These are phyloP conservation scores for Mongoloraphidia duomilia DNA, from an alignment of 2,888 invertebrate species.

Conservation along the genomic window DNA sequence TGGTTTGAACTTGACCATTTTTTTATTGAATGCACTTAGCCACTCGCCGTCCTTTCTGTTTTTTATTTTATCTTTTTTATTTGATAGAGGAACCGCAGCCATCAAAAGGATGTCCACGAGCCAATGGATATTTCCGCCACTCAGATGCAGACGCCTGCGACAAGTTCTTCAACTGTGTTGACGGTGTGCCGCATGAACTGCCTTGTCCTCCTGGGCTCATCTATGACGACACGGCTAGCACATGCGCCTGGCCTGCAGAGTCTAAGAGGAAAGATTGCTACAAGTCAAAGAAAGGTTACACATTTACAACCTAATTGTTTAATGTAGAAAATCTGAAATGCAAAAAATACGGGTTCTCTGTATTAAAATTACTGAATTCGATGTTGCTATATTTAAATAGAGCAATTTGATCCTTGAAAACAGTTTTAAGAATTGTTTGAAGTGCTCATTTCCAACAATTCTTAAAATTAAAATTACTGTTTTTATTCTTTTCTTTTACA, in stretches of 20 bases:
- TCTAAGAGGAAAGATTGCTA: constrained; percentile 39
- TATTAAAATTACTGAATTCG: background rate
- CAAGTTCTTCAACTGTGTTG: constrained; percentile 65
- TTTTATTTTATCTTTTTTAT: too few species aligned
- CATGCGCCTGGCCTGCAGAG: constrained; percentile 60
- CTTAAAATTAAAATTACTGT: too few species aligned
- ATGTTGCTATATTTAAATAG: too few species aligned
- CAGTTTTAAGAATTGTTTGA: too few species aligned
- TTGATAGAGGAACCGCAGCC: constrained; percentile 56
- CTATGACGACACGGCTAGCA: constrained; percentile 57
- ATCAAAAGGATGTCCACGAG: constrained; percentile 56
- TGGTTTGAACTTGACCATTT: too few species aligned
- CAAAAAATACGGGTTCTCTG: too few species aligned
- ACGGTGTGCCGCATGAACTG: constrained; percentile 49
- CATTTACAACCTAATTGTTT: constrained; percentile 25
- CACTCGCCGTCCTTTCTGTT: too few species aligned
- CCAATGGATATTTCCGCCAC: constrained; percentile 65
- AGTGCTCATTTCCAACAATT: too few species aligned
- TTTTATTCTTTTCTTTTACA: too few species aligned
- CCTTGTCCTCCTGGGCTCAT: constrained; percentile 61
- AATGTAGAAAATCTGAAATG: too few species aligned
- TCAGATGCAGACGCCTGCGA: constrained; percentile 59
- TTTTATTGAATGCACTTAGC: too few species aligned
- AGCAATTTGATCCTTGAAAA: too few species aligned
- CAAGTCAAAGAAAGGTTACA: constrained; percentile 33